Conservation (phyloP, 2,113 vertebrate genomes). For the Pollachius pollachius region DNA sequence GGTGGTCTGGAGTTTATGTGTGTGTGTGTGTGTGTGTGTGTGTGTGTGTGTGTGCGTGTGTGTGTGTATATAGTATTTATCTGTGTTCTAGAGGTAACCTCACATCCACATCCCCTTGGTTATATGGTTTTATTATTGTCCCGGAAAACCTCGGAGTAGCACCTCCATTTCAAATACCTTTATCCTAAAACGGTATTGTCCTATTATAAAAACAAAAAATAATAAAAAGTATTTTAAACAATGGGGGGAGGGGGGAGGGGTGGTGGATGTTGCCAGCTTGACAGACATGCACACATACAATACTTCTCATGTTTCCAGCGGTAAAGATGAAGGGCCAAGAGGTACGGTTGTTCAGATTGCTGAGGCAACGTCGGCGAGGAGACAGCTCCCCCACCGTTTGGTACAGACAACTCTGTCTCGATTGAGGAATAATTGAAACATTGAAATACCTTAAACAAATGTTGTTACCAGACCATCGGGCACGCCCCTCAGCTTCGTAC, state of each 20-base stretch:
- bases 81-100: constrained; percentile 55
- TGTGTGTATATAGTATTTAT: constrained; percentile 73
- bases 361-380: no score
- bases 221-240: background rate
- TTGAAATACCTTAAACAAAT: constrained; percentile 1
- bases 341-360: no score
- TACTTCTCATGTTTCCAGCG: constrained; percentile 7
- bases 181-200: constrained; percentile 18
- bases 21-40: no score
- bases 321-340: no score
- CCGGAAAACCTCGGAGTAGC: constrained; percentile 1
- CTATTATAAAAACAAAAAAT: constrained; percentile 14
- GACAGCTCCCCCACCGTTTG: background rate
- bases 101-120: constrained; percentile 40
- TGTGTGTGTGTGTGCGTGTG: no score
- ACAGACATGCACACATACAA: constrained; percentile 22
- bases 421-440: background rate
- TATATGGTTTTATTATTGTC: no score
- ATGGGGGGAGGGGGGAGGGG: no score
- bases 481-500: constrained; percentile 1
- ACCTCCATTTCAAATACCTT: constrained; percentile 24
- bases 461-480: constrained; percentile 1
- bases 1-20: constrained; percentile 31
- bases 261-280: no score
- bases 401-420: background rate